Evolutionary conservation across 2,113 vertebrate genomes (phyloP).

Genomic region (Mus pahari): DNA sequence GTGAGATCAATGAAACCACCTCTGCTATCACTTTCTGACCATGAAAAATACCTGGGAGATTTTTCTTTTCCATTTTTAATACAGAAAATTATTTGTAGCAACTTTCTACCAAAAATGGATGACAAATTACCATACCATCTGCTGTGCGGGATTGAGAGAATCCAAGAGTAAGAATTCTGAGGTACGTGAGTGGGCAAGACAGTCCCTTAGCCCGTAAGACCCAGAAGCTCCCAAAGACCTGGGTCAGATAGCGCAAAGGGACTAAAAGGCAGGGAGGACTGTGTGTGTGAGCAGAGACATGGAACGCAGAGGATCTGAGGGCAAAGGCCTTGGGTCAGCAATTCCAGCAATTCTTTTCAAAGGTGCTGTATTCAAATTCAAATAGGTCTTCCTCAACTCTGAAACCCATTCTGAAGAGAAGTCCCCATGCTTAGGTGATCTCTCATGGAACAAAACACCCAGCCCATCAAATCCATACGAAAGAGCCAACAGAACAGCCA

Average conservation of each 20-base stretch:
- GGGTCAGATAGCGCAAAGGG: neutral
- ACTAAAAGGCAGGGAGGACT: slow-evolving; percentile 26
- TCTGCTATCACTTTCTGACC: neutral
- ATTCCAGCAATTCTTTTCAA: slow-evolving; percentile 57
- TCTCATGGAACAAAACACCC: neutral
- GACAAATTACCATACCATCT: neutral
- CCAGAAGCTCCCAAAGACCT: neutral
- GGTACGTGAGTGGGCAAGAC: neutral
- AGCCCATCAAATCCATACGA: neutral
- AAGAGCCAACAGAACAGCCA: slow-evolving; percentile 51
- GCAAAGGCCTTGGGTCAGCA: neutral
- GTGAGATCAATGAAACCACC: neutral
- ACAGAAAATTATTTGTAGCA: slow-evolving; percentile 37
- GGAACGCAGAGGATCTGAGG: neutral
- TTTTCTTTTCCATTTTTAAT: neutral
- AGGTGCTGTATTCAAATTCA: slow-evolving; percentile 45
- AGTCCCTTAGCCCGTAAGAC: neutral
- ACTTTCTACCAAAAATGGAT: neutral
- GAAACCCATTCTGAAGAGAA: slow-evolving; percentile 13
- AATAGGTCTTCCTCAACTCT: slow-evolving; percentile 39
- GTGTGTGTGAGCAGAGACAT: neutral
- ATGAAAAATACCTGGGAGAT: neutral
- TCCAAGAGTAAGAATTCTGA: slow-evolving; percentile 4
- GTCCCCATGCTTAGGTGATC: neutral
- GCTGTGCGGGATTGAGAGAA: neutral